Base-by-base conservation (phyloP, 2,113 vertebrate genomes). In the Sander vitreus region DNA sequence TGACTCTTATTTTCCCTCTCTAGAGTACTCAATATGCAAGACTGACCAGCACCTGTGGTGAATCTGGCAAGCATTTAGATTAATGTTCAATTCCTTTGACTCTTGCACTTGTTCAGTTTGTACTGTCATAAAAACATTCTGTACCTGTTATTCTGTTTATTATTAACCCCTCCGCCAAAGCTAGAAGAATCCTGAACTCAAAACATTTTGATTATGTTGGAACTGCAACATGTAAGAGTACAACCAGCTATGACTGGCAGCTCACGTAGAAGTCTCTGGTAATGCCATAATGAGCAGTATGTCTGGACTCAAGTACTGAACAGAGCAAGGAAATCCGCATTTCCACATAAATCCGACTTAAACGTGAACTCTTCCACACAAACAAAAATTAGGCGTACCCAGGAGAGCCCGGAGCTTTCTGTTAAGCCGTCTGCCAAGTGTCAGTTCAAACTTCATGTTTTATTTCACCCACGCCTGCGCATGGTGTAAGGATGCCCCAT, bases 401-500 rank as follows among this genome's bases (percentile, higher is more conserved):
- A 58, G 57, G 21, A 57, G 21, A 63, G n/a, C 71, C 53, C 3
- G 30, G 55, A 60, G 50, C 25, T 47, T 55, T 58, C n/a, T 12
- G 7, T 47, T 3, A n/a, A 71, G 25, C 73, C 5, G 14, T 51
- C 51, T 30, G 27, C 27, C 65, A 36, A 60, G 30, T 12, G 73
- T 73, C 30, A 5, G 19, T 59, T 73, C 39, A 27, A 76, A 43
- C 27, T 43, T 59, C 36, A 58, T 64, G 33, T 72, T 81, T 77
- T 48, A 57, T 81, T 90, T 90, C 64, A 54, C 66, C 66, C 25
- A 64, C 76, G 68, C 25, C 86, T 79, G 73, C 78, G 73, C 84
- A 89, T 80, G 91, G 88, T 88, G 92, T 84, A 58, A 92, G 82
- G 88, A 95, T 96, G 91, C 65, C 85, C 87, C 57, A 25, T 81